Conservation (phyloP, 2,797 vertebrate genomes). For the Mormyrus hasselquistii region DNA sequence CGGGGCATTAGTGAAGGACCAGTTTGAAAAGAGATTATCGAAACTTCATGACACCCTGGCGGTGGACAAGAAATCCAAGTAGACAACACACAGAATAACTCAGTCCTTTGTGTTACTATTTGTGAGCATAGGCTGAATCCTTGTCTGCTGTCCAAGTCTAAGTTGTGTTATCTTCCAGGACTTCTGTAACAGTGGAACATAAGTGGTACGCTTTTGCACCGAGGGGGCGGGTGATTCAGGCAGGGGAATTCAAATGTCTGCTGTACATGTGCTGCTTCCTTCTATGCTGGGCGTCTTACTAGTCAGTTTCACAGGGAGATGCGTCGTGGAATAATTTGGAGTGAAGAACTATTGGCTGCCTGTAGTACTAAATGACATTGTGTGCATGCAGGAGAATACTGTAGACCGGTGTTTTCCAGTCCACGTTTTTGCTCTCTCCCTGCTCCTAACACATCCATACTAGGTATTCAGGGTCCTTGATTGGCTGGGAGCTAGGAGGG, state of each 20-base stretch:
- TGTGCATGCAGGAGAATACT: background rate
- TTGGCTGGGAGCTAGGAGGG: background rate
- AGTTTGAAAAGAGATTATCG: conserved; percentile 80
- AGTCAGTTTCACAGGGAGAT: background rate
- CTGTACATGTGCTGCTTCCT: background rate
- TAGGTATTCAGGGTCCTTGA: background rate
- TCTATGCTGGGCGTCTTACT: background rate
- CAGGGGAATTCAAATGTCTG: background rate
- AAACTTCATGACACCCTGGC: conserved; percentile 79
- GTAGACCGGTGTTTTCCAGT: background rate
- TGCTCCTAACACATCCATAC: background rate
- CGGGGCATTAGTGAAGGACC: conserved; percentile 84
- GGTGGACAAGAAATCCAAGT: conserved; percentile 81
- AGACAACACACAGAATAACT: conserved; percentile 21
- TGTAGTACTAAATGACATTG: background rate
- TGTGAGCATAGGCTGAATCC: background rate
- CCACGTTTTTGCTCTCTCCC: background rate
- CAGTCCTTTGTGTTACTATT: background rate
- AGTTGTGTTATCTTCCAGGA: background rate
- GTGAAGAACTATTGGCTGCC: background rate
- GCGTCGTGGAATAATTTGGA: background rate
- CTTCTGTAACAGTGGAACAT: background rate
- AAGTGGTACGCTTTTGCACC: background rate
- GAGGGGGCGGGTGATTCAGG: background rate
- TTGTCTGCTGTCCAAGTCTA: background rate